Conservation (phyloP, 2,113 vertebrate species). For the Ammospiza caudacuta region DNA sequence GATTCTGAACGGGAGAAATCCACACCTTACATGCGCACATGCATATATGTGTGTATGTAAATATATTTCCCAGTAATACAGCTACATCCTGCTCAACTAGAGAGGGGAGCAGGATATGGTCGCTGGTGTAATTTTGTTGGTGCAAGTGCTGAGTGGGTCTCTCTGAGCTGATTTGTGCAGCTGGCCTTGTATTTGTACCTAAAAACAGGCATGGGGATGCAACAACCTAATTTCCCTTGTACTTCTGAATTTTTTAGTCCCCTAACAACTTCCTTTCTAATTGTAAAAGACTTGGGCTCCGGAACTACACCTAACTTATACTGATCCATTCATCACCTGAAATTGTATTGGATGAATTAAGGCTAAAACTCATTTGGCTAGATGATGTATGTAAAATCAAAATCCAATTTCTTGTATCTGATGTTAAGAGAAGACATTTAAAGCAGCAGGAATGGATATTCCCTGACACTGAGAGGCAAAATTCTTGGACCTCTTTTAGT, state of each 20-base stretch:
- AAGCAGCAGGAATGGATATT: background rate
- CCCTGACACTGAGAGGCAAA: background rate
- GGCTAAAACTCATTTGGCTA: background rate
- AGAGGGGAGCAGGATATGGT: background rate
- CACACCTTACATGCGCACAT: too few species aligned
- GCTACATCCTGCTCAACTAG: background rate
- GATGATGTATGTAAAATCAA: background rate
- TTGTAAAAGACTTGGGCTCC: background rate
- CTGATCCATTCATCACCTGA: background rate
- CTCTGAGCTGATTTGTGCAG: background rate
- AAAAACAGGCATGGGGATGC: background rate
- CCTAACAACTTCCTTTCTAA: background rate
- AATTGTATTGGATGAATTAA: background rate
- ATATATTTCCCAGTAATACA: background rate
- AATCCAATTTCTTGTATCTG: background rate
- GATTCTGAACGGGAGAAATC: background rate
- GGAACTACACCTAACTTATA: background rate
- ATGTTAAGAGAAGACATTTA: background rate
- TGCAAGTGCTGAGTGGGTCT: background rate
- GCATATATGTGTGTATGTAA: accelerated
- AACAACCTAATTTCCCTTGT: background rate
- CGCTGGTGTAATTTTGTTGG: background rate
- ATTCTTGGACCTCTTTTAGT: background rate
- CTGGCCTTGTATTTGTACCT: background rate
- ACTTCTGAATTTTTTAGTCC: background rate